Base-by-base conservation (phyloP, 2,888 invertebrate species). In the Protophormia terraenovae region DNA sequence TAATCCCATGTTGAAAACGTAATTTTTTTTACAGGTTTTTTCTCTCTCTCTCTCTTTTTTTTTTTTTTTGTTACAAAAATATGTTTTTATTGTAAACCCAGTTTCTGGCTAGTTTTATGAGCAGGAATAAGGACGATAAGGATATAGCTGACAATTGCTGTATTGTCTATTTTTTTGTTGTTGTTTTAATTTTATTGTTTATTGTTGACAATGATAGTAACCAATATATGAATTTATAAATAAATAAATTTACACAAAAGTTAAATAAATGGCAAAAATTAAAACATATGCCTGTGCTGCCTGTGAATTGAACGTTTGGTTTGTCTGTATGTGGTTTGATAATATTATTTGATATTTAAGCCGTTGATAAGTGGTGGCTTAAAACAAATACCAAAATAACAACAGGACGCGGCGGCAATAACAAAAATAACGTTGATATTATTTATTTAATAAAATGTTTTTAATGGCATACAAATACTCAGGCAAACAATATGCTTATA, bases 1-100 rank as follows among this genome's bases (percentile, higher is more conserved):
- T 88, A 91, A 90, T 90, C 90, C 92, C 92, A 92, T 92, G 89
- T 87, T 87, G 89, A 84, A 38, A 71, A 66, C 69, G 19, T 79
- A 27, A 58, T 78, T 73, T 60, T 73, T 22, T 69, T 45, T 77
- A 10, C n/a, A n/a, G n/a, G n/a, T 53, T 78, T 55, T 82, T 55
- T 55, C n/a, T n/a, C n/a, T n/a, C n/a, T n/a, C n/a, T n/a, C n/a
- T n/a, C n/a, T n/a, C n/a, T n/a, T n/a, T n/a, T n/a, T n/a, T n/a
- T n/a, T n/a, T n/a, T n/a, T n/a, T n/a, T n/a, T n/a, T n/a, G n/a
- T 3, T 19, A 10, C 0, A 22, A 24, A n/a, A 62, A 50, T 50
- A 47, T 2, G 19, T 45, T 69, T 53, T 76, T 53, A 14, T 76
- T 64, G 66, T n/a, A n/a, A n/a, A n/a, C n/a, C n/a, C n/a, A n/a